Percentiles rank a stretch among this genome's conserved stretches.
These are phyloP conservation scores for Mycalesis mineus DNA, from an alignment of 2,888 invertebrate species.

Conservation along the genomic window DNA sequence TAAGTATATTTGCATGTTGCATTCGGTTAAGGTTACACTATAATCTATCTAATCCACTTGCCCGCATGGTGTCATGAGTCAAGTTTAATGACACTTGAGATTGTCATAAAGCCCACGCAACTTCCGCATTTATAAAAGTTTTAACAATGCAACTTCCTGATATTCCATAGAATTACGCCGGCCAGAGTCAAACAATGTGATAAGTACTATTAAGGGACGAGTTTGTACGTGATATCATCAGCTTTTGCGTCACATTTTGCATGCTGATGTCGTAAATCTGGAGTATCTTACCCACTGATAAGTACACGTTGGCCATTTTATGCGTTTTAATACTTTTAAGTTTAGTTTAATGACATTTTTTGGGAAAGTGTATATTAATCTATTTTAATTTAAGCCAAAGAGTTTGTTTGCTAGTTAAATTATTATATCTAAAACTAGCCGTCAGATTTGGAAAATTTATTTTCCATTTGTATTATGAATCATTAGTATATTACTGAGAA, in stretches of 20 bases:
- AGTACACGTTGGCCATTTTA: too few relatives aligned
- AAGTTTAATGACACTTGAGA: constrained; percentile 21
- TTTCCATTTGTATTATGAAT: too few relatives aligned
- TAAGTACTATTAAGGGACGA: background rate
- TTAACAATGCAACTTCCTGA: constrained; percentile 11
- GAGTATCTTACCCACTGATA: background rate
- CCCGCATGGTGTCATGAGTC: constrained; percentile 19
- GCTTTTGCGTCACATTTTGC: background rate
- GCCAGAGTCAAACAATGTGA: background rate
- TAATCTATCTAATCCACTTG: constrained; percentile 19
- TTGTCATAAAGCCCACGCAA: constrained; percentile 15
- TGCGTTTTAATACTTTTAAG: too few relatives aligned
- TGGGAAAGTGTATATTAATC: too few relatives aligned
- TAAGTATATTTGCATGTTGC: constrained; percentile 31
- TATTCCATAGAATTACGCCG: background rate
- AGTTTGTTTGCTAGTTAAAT: too few relatives aligned
- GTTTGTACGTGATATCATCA: constrained; percentile 7
- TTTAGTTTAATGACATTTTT: too few relatives aligned
- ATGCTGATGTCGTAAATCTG: background rate
- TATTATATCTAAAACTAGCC: too few relatives aligned
- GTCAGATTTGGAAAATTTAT: too few relatives aligned
- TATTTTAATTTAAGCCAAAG: too few relatives aligned
- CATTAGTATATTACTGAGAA: too few relatives aligned
- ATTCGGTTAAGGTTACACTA: constrained; percentile 35
- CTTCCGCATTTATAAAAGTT: constrained; percentile 22